Evolutionary conservation across 2,888 invertebrate species (phyloP).

Genomic region (Hypomecis punctinalis): DNA sequence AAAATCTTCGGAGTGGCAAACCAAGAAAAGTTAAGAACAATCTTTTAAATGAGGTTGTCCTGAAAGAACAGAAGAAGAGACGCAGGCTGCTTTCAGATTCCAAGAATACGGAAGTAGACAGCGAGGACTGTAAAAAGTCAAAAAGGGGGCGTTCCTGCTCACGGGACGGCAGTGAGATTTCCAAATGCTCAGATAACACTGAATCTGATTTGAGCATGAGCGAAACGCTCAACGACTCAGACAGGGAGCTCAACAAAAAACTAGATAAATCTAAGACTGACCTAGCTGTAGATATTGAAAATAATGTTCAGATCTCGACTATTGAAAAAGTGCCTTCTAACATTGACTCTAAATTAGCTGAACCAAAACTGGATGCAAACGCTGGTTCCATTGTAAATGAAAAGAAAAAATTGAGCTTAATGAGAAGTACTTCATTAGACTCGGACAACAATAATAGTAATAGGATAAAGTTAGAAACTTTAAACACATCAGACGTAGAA

Average conservation of each 20-base stretch:
- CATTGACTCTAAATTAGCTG: constrained; percentile 74
- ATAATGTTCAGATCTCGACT: constrained; percentile 83
- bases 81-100: constrained; percentile 84
- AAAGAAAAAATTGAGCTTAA: constrained; percentile 79
- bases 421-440: constrained; percentile 82
- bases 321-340: constrained; percentile 83
- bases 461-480: constrained; percentile 78
- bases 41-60: constrained; percentile 84
- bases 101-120: constrained; percentile 70
- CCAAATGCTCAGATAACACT: constrained; percentile 85
- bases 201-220: constrained; percentile 87
- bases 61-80: constrained; percentile 83
- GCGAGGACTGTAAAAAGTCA: constrained; percentile 74
- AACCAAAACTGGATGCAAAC: constrained; percentile 69
- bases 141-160: constrained; percentile 81
- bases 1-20: constrained; percentile 88
- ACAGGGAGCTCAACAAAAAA: constrained; percentile 81
- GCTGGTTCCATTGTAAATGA: constrained; percentile 69
- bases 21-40: constrained; percentile 86
- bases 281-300: constrained; percentile 84
- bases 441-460: constrained; percentile 85
- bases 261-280: constrained; percentile 84
- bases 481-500: constrained; percentile 82
- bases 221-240: constrained; percentile 79
- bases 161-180: constrained; percentile 85